Percentiles rank a stretch among this genome's conserved stretches.
These are phyloP conservation scores for Leptura quadrifasciata DNA, from an alignment of 2,888 invertebrate species.

Conservation along the genomic window DNA sequence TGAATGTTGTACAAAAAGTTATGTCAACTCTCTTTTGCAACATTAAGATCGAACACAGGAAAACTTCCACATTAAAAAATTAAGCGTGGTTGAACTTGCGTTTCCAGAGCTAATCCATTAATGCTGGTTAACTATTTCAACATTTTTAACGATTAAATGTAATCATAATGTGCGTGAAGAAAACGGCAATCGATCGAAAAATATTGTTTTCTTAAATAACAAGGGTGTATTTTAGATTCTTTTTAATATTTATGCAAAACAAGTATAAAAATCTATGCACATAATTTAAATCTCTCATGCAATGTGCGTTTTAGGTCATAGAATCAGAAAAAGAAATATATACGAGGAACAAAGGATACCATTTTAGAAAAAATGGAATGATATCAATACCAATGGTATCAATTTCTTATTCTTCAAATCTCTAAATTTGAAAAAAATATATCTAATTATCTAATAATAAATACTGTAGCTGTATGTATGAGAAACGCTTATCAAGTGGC, in stretches of 20 bases:
- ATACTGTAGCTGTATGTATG: too few relatives aligned
- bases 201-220: conserved; percentile 54
- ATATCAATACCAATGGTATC: too few relatives aligned
- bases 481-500: too few relatives aligned
- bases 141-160: conserved; percentile 23
- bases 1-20: too few relatives aligned
- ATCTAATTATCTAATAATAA: too few relatives aligned
- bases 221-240: conserved; percentile 56
- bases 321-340: conserved; percentile 18
- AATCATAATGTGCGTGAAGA: conserved; percentile 55
- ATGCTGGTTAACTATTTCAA: conserved; percentile 16
- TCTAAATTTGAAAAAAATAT: too few relatives aligned
- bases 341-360: conserved; percentile 14
- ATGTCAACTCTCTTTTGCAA: too few relatives aligned
- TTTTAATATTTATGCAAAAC: conserved; percentile 61
- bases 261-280: conserved; percentile 57
- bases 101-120: conserved; percentile 29
- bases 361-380: not conserved
- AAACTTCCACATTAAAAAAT: not conserved
- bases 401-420: too few relatives aligned
- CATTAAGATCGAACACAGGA: too few relatives aligned
- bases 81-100: conserved; percentile 5
- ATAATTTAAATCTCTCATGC: conserved; percentile 61
- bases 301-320: conserved; percentile 49
- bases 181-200: conserved; percentile 52